phyloP scores from a whole-genome alignment of 2,888 invertebrate genomes.

The Tenthredo scrophulariae region DNA sequence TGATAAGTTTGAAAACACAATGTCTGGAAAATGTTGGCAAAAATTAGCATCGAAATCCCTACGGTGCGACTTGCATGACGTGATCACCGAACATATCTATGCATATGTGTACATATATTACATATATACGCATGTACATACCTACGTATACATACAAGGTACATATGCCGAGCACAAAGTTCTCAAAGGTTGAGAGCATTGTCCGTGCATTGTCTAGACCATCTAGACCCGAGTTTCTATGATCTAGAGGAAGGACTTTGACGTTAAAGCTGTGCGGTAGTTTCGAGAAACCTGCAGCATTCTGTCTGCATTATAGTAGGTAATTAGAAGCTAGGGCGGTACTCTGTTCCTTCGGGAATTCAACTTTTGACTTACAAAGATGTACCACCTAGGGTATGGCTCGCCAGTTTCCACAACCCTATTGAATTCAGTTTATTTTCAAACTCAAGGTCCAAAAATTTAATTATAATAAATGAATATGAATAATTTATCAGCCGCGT shows the following conservation, averaged over 20 bases:
- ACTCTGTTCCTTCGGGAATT: conserved; percentile 17
- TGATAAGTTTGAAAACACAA: not conserved
- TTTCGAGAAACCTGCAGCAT: not conserved
- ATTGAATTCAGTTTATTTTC: not conserved
- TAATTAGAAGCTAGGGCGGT: conserved; percentile 26
- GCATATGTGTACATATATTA: not conserved
- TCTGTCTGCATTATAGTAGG: conserved; percentile 6
- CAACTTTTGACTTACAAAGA: conserved; percentile 38
- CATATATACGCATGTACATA: not conserved
- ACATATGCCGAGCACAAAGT: conserved; percentile 20
- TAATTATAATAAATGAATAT: not conserved
- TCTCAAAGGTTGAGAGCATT: conserved; percentile 34
- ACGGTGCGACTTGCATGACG: not conserved
- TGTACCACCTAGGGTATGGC: not conserved
- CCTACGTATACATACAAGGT: not conserved
- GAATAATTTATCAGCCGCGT: not conserved
- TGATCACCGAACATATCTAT: conserved; percentile 16
- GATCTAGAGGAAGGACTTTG: not conserved
- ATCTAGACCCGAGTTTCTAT: not conserved
- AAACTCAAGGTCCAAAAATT: not conserved
- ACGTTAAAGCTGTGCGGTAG: not conserved
- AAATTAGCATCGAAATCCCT: conserved; percentile 38
- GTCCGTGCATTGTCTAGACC: conserved; percentile 24
- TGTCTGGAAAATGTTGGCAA: not conserved
- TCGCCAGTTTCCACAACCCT: not conserved